Conservation (phyloP, 2,797 vertebrate genomes). For the Syndactyla subalaris region DNA sequence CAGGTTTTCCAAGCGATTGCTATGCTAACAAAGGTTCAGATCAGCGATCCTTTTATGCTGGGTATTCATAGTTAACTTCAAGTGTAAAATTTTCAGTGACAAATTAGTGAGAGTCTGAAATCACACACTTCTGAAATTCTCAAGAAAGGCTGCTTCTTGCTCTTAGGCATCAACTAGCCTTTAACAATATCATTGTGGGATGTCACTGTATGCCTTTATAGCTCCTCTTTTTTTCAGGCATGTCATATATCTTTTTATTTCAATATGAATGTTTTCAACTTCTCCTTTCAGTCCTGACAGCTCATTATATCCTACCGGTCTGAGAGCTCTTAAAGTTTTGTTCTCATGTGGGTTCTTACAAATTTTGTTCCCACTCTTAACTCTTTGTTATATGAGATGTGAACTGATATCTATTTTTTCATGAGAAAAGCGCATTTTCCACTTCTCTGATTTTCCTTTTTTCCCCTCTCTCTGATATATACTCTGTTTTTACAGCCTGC, state of each 20-base stretch:
- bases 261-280: not conserved
- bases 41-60: not conserved
- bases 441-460: not conserved
- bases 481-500: not conserved
- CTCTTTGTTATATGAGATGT: not conserved
- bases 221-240: not conserved
- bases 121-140: not conserved
- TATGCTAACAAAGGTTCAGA: not conserved
- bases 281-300: not conserved
- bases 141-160: not conserved
- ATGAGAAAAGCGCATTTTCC: not conserved
- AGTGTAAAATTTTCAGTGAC: not conserved
- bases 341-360: not conserved
- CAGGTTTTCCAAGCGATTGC: not conserved
- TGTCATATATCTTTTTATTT: conserved; percentile 17
- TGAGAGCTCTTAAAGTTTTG: not conserved
- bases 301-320: not conserved
- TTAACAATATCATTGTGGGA: not conserved
- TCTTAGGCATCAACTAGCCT: not conserved
- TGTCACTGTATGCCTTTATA: not conserved
- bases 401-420: not conserved
- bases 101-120: conserved; percentile 12
- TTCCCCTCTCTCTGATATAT: not conserved
- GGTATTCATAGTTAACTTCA: not conserved
- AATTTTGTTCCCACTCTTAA: not conserved